Base-by-base conservation (phyloP, 2,888 invertebrate genomes). In the Eupeodes latifasciatus region DNA sequence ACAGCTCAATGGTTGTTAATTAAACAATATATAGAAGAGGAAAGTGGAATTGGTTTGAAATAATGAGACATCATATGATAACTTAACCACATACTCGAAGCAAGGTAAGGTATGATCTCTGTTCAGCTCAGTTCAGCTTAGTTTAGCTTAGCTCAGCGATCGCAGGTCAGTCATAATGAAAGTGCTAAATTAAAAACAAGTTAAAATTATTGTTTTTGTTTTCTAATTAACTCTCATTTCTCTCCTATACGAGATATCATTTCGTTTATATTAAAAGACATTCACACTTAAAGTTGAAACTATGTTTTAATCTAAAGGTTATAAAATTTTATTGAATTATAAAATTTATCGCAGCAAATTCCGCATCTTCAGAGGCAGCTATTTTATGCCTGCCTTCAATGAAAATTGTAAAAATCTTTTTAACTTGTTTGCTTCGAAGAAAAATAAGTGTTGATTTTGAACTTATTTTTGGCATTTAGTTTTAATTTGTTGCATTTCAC, bases 21-120 rank as follows among this genome's bases (percentile, higher is more conserved):
- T 51, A 55, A 19, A 55, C 34, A 49, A 51, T 51, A 55, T 64
- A 19, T 59, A 36, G 62, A 76, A 81, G 81, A 62, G 36, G 81
- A 81, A 76, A 82, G 74, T 74, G 27, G 49, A 64, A 57, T 80
- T 14, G 4, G 27, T 12, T 64, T 55, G 12, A 71, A 71, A 10
- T 55, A 71, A 71, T 55, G 55, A 16, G 55, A 71, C 19, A 66
- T 47, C 40, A 14, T 14, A 40, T 5, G 19, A 55, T 36, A 40
- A 40, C 16, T 55, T 69, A 55, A 19, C 16, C 16, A 27, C 19
- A 27, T 27, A 27, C 27, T 27, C 27, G 27, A 27, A 27, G 27
- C 44, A 14, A 16, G n/a, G 16, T 64, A 0, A 6, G 44, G 2
- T 16, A 53, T 16, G 27, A 5, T 5, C 9, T 34, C 9, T 7